These are phyloP conservation scores for Stegodyphus dumicola DNA, from an alignment of 1,140 invertebrate genomes.

Conservation along the genomic window DNA sequence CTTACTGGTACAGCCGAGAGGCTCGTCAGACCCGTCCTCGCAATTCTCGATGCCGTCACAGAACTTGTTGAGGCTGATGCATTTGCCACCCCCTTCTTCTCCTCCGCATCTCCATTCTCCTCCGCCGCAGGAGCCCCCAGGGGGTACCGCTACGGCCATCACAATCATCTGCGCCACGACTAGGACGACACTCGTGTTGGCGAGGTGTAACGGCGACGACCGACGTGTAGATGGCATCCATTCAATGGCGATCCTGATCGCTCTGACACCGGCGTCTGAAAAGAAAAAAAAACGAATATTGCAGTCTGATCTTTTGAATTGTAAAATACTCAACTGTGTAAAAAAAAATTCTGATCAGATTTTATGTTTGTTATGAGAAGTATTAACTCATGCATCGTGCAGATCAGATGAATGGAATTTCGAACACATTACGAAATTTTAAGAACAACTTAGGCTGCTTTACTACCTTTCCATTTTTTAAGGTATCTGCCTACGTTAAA, in stretches of 20 bases:
- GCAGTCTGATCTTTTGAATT: too few relatives aligned
- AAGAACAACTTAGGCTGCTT: too few relatives aligned
- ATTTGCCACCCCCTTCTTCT: slow-evolving; percentile 75
- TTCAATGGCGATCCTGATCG: slow-evolving; percentile 33
- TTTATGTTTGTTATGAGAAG: too few relatives aligned
- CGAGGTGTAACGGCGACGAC: not conserved
- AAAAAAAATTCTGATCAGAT: too few relatives aligned
- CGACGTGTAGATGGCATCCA: slow-evolving; percentile 56
- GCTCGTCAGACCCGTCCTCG: slow-evolving; percentile 85
- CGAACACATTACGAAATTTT: too few relatives aligned
- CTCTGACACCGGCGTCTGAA: not conserved
- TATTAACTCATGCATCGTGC: too few relatives aligned
- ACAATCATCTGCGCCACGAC: not conserved
- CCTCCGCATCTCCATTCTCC: slow-evolving; percentile 46
- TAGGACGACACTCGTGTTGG: not conserved
- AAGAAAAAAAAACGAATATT: not conserved
- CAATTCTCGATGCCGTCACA: slow-evolving; percentile 88
- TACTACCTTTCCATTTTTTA: too few relatives aligned
- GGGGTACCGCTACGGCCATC: not conserved
- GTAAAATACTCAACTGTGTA: too few relatives aligned
- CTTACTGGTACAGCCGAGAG: slow-evolving; percentile 87
- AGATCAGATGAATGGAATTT: too few relatives aligned
- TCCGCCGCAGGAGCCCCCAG: slow-evolving; percentile 1
- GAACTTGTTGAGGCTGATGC: slow-evolving; percentile 82
- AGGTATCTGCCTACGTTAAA: too few relatives aligned